Evolutionary conservation across 2,797 vertebrate species (phyloP), one percentile per base, ranked within the genome.

Genomic region (Gambusia yucatana): DNA sequence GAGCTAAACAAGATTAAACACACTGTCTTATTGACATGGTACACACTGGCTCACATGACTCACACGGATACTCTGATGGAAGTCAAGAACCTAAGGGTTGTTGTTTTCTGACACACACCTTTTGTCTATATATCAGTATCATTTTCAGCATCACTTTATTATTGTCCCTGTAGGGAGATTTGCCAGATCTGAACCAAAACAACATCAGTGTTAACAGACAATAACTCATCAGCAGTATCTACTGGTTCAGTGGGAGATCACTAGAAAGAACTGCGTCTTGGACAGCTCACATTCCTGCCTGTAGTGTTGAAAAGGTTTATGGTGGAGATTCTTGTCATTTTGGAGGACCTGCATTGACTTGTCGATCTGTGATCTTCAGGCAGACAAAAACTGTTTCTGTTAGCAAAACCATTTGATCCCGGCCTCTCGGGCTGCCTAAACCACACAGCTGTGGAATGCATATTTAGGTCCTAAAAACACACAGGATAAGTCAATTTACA

Each of bases 271-370:
- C 16, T n/a, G 59, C 30, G 39, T 70, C 36, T 77, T 61, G 72
- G 78, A 81, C 76, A 61, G 72, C 59, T 70, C 16, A 47, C 41
- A 67, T 78, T 90, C 77, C 76, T 84, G 82, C 73, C 36, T 44
- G 65, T n/a, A 46, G 30, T 74, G n/a, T 76, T 80, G 63, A 14
- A 28, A 52, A 4, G 72, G 78, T 72, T 72, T 67, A 75, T 36
- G 73, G 61, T 63, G 61, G 71, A 93, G 88, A 94, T 94, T 93
- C 91, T 75, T 91, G 82, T 88, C 80, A 59, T 92, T 88, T 92
- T 76, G 36, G n/a, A 72, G 72, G 86, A 95, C 94, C 33, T 93
- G 94, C 81, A 86, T 44, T 81, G 90, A 94, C 94, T 91, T 92
- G 95, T 85, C 84, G 76, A 79, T 73, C 82, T 61, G 86, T 5